Base-by-base conservation (phyloP, 2,113 vertebrate genomes). In the Okapia johnstoni region DNA sequence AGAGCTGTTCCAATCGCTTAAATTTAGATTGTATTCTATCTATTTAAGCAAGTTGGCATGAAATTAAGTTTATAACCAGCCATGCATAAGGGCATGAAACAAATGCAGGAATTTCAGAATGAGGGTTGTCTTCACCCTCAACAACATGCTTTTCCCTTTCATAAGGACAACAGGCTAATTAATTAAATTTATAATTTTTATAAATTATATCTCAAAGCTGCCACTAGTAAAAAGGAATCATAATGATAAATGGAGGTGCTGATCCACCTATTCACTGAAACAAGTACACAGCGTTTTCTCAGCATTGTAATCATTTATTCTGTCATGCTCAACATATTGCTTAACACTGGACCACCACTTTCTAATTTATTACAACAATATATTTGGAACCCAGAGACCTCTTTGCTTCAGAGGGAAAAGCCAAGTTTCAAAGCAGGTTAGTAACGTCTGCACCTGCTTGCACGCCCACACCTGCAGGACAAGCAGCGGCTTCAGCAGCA, bases 31-130 rank as follows among this genome's bases (percentile, higher is more conserved):
- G 54, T n/a, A 73, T 50, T 95, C 63, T 19, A n/a, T 86, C 76
- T 89, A 61, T 33, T 79, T 46, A 84, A 93, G 58, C 2, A 4
- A 85, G 40, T 16, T 94, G 85, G 81, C 76, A 91, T 76, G 88
- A 97, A 96, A 97, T 97, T 89, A 92, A 86, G 85, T 83, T 55
- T 94, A 84, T 87, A 94, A 70, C 89, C 58, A 94, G 93, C 25
- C 63, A 94, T 8, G 17, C 46, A 66, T 73, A 94, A 97, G 19
- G 14, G 83, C 60, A 73, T 36, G 55, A 96, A 90, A 90, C 17
- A 70, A 95, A 97, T 61, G 55, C 50, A 76, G 76, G 92, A 57
- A 96, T 94, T 88, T 90, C 95, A 93, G 88, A 96, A 90, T 15
- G 10, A 90, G 83, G 5, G 19, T 10, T 86, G 43, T 63, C 95